Evolutionary conservation across 2,888 invertebrate species (phyloP), one percentile per base, ranked within the genome.

Genomic region (Gymnosoma rotundatum): DNA sequence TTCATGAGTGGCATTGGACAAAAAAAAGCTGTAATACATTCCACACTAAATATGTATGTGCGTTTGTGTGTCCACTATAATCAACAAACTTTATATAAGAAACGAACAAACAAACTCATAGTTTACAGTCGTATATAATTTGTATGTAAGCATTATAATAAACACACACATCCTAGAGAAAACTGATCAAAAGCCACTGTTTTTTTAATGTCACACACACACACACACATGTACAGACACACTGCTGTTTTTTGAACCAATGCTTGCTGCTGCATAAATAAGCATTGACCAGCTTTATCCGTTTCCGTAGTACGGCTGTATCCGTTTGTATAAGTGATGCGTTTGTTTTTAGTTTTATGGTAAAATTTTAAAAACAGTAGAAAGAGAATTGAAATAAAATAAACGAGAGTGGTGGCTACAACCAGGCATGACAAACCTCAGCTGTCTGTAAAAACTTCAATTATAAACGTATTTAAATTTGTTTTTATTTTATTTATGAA

Each of bases 381-480:
- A 20, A 20, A 48, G 54, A 63, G 81, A 7, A n/a, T 32, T 25
- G n/a, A 14, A 58, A 48, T 20, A 78, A 66, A 54, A 45, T 61
- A 70, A 32, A 32, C 20, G 18, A 45, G 32, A 18, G 36, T 66
- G 60, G 42, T 61, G 50, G 69, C 56, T 50, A 75, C 52, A 54
- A 72, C 79, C 83, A 69, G 78, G 80, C 83, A 83, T 87, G 87
- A 88, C 87, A 87, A 88, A 88, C 88, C 88, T 88, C 87, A 88
- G 87, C 87, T 88, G 88, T 88, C 88, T 87, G 88, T 88, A 87
- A 87, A 87, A 87, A 87, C 88, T 88, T 88, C 88, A 88, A 88
- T 88, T 88, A 88, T 86, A 84, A 81, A 84, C 81, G 84, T 81
- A 84, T 84, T 84, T 84, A 84, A 84, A 84, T 78, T 84, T 81